Evolutionary conservation across 2,888 invertebrate genomes (phyloP).

Genomic region (Chymomyza caudatula): DNA sequence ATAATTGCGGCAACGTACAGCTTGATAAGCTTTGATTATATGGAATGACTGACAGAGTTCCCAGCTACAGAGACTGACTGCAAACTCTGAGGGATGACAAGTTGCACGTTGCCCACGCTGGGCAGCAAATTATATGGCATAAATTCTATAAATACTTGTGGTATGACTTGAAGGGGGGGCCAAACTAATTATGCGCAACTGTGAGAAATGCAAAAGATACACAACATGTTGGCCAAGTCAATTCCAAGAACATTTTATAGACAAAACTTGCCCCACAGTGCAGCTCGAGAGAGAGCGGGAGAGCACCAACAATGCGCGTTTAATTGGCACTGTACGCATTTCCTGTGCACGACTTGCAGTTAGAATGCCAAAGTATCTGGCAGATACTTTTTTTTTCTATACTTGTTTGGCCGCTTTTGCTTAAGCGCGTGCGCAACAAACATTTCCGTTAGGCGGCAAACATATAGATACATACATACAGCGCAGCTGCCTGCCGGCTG

Average conservation of each 20-base stretch:
- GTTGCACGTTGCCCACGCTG: too few relatives aligned
- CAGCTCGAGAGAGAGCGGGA: neutral
- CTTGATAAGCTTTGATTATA: constrained; percentile 53
- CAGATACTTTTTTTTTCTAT: constrained; percentile 39
- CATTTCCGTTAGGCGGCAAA: constrained; percentile 53
- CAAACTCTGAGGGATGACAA: too few relatives aligned
- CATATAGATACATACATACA: too few relatives aligned
- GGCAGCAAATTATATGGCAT: constrained; percentile 26
- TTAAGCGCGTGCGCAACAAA: constrained; percentile 28
- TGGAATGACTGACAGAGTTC: constrained; percentile 18
- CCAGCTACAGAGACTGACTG: too few relatives aligned
- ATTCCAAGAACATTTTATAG: neutral
- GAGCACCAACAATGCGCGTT: neutral
- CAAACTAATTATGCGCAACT: constrained; percentile 3
- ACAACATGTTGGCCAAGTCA: too few relatives aligned
- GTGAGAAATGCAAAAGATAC: neutral
- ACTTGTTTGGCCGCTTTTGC: constrained; percentile 50
- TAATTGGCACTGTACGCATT: neutral
- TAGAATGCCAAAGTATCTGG: constrained; percentile 17
- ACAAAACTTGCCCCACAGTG: too few relatives aligned
- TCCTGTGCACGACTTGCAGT: neutral
- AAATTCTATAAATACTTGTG: constrained; percentile 51
- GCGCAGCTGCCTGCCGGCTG: constrained; percentile 3
- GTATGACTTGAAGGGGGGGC: too few relatives aligned
- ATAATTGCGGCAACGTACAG: constrained; percentile 21